These are phyloP conservation scores for Siniperca scherzeri DNA, from an alignment of 2,797 vertebrate species.

Conservation along the genomic window DNA sequence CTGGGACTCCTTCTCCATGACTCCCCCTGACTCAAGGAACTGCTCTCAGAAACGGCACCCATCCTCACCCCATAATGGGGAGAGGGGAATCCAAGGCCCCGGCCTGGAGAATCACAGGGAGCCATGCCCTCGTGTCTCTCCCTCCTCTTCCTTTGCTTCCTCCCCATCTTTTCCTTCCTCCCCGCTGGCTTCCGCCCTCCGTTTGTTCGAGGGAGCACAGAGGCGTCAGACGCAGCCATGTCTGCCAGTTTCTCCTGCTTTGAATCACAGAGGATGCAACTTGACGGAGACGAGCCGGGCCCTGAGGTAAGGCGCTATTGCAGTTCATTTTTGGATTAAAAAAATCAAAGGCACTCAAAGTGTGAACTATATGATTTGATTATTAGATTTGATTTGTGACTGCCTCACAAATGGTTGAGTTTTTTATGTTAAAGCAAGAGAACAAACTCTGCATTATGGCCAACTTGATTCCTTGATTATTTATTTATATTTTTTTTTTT, in stretches of 20 bases:
- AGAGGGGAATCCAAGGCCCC: constrained; percentile 45
- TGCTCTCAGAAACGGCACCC: constrained; percentile 56
- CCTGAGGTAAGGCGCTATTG: constrained; percentile 86
- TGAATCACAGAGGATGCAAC: constrained; percentile 78
- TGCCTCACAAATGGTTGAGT: background rate
- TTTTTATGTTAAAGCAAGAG: background rate
- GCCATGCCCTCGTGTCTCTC: constrained; percentile 55
- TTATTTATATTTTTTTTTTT: background rate
- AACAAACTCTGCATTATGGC: background rate
- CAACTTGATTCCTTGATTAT: background rate
- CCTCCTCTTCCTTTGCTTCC: constrained; percentile 60
- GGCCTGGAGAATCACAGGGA: constrained; percentile 55
- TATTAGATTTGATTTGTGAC: background rate
- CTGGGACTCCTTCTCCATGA: constrained; percentile 66
- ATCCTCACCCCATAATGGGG: constrained; percentile 48
- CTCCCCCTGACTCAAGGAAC: constrained; percentile 53
- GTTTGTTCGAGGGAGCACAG: constrained; percentile 75
- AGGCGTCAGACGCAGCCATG: constrained; percentile 61
- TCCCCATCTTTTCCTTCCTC: constrained; percentile 79
- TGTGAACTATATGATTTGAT: background rate
- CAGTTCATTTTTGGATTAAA: background rate
- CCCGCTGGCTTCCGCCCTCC: constrained; percentile 73
- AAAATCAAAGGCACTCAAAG: background rate
- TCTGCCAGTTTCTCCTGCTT: constrained; percentile 78
- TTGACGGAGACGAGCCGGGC: constrained; percentile 80